Percentiles rank a stretch among this genome's conserved stretches.
Evolutionary conservation across 2,113 vertebrate species (phyloP).

Genomic region (Ceuthmochares aereus): DNA sequence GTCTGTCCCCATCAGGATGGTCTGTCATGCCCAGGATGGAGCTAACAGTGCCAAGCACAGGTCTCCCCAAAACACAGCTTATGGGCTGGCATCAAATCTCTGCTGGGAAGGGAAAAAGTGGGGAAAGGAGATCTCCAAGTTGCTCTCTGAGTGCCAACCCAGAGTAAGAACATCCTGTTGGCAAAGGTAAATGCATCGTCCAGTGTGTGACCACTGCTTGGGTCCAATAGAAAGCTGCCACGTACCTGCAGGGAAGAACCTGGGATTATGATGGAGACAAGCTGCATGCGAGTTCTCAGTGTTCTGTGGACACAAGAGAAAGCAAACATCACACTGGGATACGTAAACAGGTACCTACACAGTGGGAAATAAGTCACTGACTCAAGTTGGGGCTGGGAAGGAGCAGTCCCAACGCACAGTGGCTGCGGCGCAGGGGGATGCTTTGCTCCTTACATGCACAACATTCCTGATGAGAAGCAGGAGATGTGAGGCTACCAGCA

Average conservation of each 20-base stretch:
- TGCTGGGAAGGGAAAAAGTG: not conserved
- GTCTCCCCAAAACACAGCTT: not conserved
- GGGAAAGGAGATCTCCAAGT: not conserved
- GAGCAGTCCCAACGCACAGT: not conserved
- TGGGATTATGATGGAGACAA: not conserved
- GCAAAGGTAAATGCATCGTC: not conserved
- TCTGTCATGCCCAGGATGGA: not conserved
- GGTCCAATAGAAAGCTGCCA: not conserved
- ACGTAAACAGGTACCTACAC: too few species aligned
- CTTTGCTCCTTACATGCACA: fast-evolving
- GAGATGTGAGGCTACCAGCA: too few species aligned
- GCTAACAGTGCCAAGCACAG: not conserved
- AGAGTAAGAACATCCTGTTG: not conserved
- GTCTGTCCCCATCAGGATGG: too few species aligned
- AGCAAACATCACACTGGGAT: fast-evolving
- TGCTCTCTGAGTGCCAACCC: not conserved
- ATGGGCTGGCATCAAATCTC: fast-evolving
- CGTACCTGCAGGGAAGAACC: not conserved
- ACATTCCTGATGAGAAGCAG: too few species aligned
- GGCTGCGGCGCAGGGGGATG: not conserved
- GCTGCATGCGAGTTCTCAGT: not conserved
- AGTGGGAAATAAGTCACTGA: too few species aligned
- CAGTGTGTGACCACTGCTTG: not conserved
- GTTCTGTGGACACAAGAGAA: not conserved
- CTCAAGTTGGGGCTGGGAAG: not conserved